These are phyloP conservation scores for Rhagophthalmus giganteus DNA, from an alignment of 2,888 invertebrate genomes.

Conservation along the genomic window DNA sequence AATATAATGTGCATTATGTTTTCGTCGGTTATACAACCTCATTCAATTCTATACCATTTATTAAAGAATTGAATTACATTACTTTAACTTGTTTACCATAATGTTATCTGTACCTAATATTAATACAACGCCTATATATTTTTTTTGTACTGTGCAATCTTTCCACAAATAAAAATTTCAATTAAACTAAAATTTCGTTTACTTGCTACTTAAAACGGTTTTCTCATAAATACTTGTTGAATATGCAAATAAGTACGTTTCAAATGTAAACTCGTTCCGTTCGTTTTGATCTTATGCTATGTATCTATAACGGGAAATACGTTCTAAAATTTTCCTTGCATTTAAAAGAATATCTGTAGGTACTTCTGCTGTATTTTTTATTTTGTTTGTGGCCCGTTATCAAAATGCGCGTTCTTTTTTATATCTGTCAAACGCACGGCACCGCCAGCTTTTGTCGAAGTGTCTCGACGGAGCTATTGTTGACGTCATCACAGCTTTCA, in stretches of 20 bases:
- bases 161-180: too few species aligned
- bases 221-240: too few species aligned
- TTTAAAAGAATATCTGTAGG: constrained; percentile 1
- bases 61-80: constrained; percentile 9
- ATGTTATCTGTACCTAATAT: neutral
- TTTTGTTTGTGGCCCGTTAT: constrained; percentile 41
- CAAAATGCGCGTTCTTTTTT: constrained; percentile 47
- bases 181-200: too few species aligned
- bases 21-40: constrained; percentile 26
- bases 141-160: too few species aligned
- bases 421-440: constrained; percentile 54
- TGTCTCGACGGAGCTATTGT: constrained; percentile 52
- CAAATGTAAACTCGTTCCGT: too few species aligned
- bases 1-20: constrained; percentile 46
- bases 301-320: too few species aligned
- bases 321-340: too few species aligned
- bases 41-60: constrained; percentile 20
- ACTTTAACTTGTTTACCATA: neutral
- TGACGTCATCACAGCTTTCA: constrained; percentile 51
- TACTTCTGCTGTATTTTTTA: constrained; percentile 22
- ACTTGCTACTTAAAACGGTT: too few species aligned
- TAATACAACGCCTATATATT: too few species aligned
- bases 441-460: constrained; percentile 46
- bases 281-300: too few species aligned
- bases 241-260: too few species aligned